phyloP scores from a whole-genome alignment of 2,113 vertebrate species.

The Rhinolophus sinicus region DNA sequence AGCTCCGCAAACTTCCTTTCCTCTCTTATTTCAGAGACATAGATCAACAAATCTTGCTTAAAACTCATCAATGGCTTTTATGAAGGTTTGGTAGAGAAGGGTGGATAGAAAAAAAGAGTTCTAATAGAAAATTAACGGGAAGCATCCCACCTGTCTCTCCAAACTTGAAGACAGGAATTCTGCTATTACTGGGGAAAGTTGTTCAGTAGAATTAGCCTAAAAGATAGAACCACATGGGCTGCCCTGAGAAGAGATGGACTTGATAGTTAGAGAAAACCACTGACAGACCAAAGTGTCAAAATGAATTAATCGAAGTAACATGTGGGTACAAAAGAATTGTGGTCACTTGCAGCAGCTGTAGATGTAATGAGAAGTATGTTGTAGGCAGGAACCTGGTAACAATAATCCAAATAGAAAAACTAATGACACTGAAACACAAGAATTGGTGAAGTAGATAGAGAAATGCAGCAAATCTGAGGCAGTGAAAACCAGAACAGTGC shows the following conservation, averaged over 20 bases:
- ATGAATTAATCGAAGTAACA: not conserved
- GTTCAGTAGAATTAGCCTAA: not conserved
- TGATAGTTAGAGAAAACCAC: not conserved
- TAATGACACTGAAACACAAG: not conserved
- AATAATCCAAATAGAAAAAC: not conserved
- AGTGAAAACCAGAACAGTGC: not conserved
- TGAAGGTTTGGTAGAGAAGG: not conserved
- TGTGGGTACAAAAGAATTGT: not conserved
- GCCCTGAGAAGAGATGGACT: not conserved
- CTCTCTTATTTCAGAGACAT: not conserved
- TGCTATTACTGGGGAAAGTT: not conserved
- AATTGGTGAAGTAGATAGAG: not conserved
- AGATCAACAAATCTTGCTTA: not conserved
- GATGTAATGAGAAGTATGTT: not conserved
- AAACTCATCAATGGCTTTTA: not conserved
- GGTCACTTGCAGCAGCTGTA: not conserved
- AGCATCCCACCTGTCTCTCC: not conserved
- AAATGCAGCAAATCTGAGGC: not conserved
- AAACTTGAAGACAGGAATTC: not conserved
- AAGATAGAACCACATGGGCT: not conserved
- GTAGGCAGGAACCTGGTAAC: not conserved
- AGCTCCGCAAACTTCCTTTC: not conserved
- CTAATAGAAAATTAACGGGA: not conserved
- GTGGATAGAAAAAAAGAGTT: not conserved
- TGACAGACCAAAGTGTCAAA: not conserved